Conservation (phyloP, 2,113 vertebrate genomes). For the Ceyx melanurus region DNA sequence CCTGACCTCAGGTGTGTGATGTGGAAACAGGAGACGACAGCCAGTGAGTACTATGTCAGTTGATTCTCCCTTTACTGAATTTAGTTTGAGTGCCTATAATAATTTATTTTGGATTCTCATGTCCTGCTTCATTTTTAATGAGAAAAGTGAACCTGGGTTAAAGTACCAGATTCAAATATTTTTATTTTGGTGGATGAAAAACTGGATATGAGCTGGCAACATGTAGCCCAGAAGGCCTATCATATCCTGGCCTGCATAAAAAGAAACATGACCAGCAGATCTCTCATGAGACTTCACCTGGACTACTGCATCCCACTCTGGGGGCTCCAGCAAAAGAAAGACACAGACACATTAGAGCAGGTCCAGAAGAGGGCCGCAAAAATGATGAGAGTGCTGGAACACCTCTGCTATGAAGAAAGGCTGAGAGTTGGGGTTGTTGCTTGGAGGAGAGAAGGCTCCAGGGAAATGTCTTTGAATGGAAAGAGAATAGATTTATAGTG, state of each 20-base stretch:
- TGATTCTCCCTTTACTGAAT: background rate
- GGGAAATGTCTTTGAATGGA: background rate
- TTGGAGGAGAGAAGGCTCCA: background rate
- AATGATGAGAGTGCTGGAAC: background rate
- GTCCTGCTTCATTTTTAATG: background rate
- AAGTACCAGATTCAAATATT: background rate
- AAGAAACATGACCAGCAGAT: background rate
- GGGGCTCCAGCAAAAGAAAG: background rate
- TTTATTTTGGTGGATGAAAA: background rate
- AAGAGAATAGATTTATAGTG: background rate
- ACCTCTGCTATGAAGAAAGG: background rate
- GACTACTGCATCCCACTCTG: background rate
- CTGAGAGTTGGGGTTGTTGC: background rate
- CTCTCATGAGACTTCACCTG: background rate
- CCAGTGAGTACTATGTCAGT: background rate
- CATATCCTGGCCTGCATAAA: background rate
- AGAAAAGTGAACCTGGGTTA: background rate
- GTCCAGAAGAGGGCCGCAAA: background rate
- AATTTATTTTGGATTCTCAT: background rate
- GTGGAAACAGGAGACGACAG: background rate
- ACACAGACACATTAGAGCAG: fast-evolving
- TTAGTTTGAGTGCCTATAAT: background rate
- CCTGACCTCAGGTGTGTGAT: background rate
- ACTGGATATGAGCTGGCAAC: background rate
- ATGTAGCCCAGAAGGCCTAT: background rate